A percentile compares a stretch with the other conserved stretches of the same genome.
phyloP scores from a whole-genome alignment of 2,113 vertebrate species.

The Muntiacus muntjak region DNA sequence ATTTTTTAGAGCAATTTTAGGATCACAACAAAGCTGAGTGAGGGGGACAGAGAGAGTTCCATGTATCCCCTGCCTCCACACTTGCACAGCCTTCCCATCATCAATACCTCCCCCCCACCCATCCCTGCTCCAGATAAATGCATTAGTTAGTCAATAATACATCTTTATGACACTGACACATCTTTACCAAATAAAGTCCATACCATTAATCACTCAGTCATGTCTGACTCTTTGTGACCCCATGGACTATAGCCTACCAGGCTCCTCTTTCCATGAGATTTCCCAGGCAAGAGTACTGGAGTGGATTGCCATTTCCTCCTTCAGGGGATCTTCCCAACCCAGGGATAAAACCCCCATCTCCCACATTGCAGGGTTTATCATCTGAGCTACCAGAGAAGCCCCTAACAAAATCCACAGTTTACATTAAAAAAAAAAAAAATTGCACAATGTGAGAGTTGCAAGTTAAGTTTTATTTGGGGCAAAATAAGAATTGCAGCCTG shows the following conservation, averaged over 20 bases:
- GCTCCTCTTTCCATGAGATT: background rate
- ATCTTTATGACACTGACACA: background rate
- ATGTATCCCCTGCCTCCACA: rapidly evolving
- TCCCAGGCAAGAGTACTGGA: background rate
- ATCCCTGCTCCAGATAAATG: rapidly evolving
- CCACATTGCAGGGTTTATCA: background rate
- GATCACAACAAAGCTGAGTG: background rate
- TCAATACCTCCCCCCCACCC: background rate
- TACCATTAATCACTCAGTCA: background rate
- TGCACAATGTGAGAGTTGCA: background rate
- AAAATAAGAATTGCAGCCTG: background rate
- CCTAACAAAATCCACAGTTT: background rate
- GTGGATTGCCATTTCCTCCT: background rate
- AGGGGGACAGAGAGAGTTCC: background rate
- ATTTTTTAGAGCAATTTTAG: background rate
- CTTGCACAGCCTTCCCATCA: background rate
- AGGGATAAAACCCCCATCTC: background rate
- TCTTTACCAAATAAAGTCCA: background rate
- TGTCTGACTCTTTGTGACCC: background rate
- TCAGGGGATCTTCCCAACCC: background rate
- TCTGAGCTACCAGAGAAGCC: background rate
- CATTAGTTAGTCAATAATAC: background rate
- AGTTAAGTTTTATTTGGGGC: background rate
- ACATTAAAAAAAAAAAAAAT: background rate
- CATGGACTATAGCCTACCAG: background rate